Evolutionary conservation across 2,797 vertebrate species (phyloP).

Genomic region (Rhinophrynus dorsalis): DNA sequence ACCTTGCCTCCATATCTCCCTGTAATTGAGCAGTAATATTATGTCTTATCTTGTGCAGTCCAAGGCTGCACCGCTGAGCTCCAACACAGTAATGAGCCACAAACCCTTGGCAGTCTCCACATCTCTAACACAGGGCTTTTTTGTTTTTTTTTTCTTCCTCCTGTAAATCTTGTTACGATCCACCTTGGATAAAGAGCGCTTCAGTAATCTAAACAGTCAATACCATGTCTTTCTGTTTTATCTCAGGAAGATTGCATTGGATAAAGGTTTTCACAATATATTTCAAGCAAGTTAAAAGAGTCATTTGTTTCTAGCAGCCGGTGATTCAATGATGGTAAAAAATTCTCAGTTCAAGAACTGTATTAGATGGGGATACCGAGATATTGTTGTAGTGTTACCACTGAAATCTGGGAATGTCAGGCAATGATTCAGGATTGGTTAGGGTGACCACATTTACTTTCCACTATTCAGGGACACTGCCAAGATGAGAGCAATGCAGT

Average conservation of each 20-base stretch:
- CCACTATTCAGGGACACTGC: no score
- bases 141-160: no score
- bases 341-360: not conserved
- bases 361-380: not conserved
- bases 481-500: no score
- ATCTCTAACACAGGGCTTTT: slow-evolving; percentile 1
- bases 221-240: not conserved
- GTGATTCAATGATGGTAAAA: not conserved
- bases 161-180: slow-evolving; percentile 14
- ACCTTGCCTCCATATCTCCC: slow-evolving; percentile 13
- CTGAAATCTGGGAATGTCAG: no score
- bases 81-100: slow-evolving; percentile 21
- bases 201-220: slow-evolving; percentile 3
- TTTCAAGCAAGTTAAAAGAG: not conserved
- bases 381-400: not conserved
- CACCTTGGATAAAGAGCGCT: not conserved
- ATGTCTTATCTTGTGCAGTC: slow-evolving; percentile 18
- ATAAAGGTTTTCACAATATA: not conserved
- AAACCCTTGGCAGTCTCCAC: not conserved
- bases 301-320: not conserved
- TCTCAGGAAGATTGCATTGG: not conserved
- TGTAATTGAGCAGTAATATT: slow-evolving; percentile 28
- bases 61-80: slow-evolving; percentile 21
- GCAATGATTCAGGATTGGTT: no score
- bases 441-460: no score